Evolutionary conservation across 2,888 invertebrate species (phyloP).

Genomic region (Hydroisotoma schaefferi): DNA sequence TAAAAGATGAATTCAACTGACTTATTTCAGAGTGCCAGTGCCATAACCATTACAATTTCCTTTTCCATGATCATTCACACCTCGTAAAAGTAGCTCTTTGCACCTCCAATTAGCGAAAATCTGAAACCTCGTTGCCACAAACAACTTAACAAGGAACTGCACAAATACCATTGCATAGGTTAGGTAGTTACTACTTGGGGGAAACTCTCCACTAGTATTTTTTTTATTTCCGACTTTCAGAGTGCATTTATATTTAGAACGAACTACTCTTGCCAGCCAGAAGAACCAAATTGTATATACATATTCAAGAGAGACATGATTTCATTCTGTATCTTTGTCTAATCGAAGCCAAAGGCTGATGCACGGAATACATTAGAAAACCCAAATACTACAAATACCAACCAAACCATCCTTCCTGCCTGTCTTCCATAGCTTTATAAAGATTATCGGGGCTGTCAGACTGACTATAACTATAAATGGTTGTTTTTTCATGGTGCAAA

Average conservation of each 20-base stretch:
- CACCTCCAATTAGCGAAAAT: too few species aligned
- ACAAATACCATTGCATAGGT: not conserved
- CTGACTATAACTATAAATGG: too few species aligned
- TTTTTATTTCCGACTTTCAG: constrained; percentile 1
- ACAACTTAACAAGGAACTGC: not conserved
- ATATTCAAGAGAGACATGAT: not conserved
- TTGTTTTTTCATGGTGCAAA: too few species aligned
- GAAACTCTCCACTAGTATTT: not conserved
- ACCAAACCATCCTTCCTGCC: too few species aligned
- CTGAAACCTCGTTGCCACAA: not conserved
- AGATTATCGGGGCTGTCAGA: constrained; percentile 1
- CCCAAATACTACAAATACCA: too few species aligned
- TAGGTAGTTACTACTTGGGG: not conserved
- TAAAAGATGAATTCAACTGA: too few species aligned
- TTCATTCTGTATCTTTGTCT: not conserved
- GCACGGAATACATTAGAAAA: not conserved
- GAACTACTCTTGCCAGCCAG: constrained; percentile 11
- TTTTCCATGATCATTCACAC: too few species aligned
- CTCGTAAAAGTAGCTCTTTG: too few species aligned
- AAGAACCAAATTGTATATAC: constrained; percentile 6
- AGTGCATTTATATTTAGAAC: constrained; percentile 19
- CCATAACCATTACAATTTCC: too few species aligned
- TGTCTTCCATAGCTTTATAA: not conserved
- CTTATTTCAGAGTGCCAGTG: too few species aligned
- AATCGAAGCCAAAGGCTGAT: not conserved